phyloP scores from a whole-genome alignment of 2,797 vertebrate species.

The Heterohyrax brucei region DNA sequence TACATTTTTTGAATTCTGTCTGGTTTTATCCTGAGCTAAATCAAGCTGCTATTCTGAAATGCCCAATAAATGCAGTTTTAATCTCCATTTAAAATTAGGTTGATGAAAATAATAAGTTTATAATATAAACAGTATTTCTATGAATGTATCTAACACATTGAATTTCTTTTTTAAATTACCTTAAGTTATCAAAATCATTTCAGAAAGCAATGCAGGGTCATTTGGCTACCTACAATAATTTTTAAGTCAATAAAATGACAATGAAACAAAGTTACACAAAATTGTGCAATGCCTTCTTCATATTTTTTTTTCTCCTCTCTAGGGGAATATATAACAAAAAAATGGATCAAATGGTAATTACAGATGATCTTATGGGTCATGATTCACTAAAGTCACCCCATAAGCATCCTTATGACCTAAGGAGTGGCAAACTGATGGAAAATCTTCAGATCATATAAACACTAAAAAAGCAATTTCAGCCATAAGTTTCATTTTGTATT shows the following conservation, averaged over 20 bases:
- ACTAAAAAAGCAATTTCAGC: not conserved
- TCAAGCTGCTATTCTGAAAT: conserved; percentile 69
- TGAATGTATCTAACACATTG: conserved; percentile 66
- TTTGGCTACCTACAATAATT: conserved; percentile 59
- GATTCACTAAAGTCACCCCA: not conserved
- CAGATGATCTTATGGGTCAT: not conserved
- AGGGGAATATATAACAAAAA: conserved; percentile 70
- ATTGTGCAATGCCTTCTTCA: conserved; percentile 14
- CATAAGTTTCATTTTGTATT: not conserved
- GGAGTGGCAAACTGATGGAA: not conserved
- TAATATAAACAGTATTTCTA: conserved; percentile 76
- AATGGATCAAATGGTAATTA: conserved; percentile 57
- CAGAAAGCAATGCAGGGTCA: conserved; percentile 21
- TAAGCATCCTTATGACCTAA: not conserved
- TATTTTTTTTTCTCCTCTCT: not conserved
- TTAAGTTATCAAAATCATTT: conserved; percentile 86
- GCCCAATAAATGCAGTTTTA: conserved; percentile 74
- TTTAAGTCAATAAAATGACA: conserved; percentile 56
- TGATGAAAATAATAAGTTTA: conserved; percentile 70
- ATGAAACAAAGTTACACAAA: conserved; percentile 53
- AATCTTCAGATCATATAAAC: not conserved
- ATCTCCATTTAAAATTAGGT: conserved; percentile 73
- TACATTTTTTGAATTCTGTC: conserved; percentile 57
- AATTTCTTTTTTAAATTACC: conserved; percentile 76
- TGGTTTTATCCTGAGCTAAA: conserved; percentile 69